Conservation (phyloP, 2,113 vertebrate genomes). For the Cettia cetti region DNA sequence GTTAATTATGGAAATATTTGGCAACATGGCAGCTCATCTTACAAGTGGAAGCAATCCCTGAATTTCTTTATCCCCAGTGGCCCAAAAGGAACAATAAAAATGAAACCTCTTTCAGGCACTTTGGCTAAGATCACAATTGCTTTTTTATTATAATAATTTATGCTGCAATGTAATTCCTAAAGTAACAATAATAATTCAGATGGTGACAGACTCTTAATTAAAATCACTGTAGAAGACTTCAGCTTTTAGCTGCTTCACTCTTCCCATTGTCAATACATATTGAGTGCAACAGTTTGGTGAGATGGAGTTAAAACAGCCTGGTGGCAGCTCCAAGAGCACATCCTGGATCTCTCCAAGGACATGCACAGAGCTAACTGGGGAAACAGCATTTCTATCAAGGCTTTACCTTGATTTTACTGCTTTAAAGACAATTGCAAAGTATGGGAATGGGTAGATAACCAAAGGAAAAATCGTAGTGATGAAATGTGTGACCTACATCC, state of each 20-base stretch:
- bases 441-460: neutral
- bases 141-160: constrained; percentile 13
- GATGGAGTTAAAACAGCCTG: neutral
- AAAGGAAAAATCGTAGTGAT: neutral
- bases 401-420: neutral
- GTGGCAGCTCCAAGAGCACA: neutral
- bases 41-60: neutral
- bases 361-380: neutral
- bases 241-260: neutral
- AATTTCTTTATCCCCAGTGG: neutral
- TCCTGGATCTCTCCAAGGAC: neutral
- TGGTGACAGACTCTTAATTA: constrained; percentile 29
- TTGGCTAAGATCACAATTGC: neutral
- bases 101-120: neutral
- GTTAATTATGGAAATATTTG: neutral
- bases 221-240: neutral
- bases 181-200: constrained; percentile 40
- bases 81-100: neutral
- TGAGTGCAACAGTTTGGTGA: neutral
- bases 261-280: neutral
- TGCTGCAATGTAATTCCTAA: constrained; percentile 31
- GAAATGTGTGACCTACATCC: neutral
- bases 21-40: neutral
- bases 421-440: neutral
- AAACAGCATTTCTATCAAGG: neutral